A percentile compares a stretch with the other conserved stretches of the same genome.
These are phyloP conservation scores for Lycocerus yunnanus DNA, from an alignment of 2,888 invertebrate genomes.

Conservation along the genomic window DNA sequence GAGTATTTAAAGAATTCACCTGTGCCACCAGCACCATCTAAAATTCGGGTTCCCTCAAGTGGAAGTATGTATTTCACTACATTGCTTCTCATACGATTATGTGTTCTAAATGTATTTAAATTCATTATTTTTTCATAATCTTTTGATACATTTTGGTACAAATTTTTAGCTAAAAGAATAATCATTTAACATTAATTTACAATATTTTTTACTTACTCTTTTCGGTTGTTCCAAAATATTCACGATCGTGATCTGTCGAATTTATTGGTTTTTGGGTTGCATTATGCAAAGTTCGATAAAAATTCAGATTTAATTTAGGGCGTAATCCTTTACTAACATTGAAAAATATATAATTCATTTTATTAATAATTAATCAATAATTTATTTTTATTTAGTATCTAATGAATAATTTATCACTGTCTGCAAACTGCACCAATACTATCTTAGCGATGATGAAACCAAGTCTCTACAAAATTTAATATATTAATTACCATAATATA, in stretches of 20 bases:
- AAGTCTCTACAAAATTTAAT: too few relatives aligned
- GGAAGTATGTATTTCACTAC: not conserved
- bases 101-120: not conserved
- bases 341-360: not conserved
- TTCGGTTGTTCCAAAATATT: not conserved
- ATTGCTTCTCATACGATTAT: not conserved
- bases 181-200: not conserved
- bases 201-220: not conserved
- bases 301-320: not conserved
- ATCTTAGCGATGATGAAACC: too few relatives aligned
- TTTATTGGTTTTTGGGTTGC: not conserved
- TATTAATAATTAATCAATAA: too few relatives aligned
- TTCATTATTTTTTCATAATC: not conserved
- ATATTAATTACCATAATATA: too few relatives aligned
- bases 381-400: too few relatives aligned
- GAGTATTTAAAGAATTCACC: not conserved
- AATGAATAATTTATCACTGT: too few relatives aligned
- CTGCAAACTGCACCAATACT: too few relatives aligned
- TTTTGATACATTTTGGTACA: not conserved
- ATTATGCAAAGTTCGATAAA: not conserved
- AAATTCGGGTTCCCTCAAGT: not conserved
- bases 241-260: not conserved
- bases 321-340: not conserved
- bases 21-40: not conserved
- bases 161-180: not conserved